Evolutionary conservation across 2,888 invertebrate species (phyloP), one percentile per base, ranked within the genome.

Genomic region (Lampropteryx suffumata): DNA sequence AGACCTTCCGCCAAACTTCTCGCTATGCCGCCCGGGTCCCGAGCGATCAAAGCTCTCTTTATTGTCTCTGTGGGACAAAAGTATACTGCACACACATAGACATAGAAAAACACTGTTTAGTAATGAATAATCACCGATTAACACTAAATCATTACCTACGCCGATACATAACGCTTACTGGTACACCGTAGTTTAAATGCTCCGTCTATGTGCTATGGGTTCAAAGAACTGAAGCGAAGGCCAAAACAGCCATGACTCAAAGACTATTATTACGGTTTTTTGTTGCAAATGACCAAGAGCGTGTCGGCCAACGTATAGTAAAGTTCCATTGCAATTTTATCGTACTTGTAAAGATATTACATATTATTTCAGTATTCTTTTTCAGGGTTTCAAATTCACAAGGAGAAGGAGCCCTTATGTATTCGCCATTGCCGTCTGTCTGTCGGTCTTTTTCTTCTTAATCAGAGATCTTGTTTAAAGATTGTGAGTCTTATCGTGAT

Each of bases 171-270:
- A 65, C 66, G 64, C 60, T 47, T 34, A 49, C 46, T 50, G 53
- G 50, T 64, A 21, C 27, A 8, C 5, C 14, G 8, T 32, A 14
- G 57, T 59, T 43, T 60, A 59, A 69, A 61, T 69, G 61, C 57
- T 48, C 52, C 35, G 52, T 54, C 56, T 53, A n/a, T n/a, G 46
- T 56, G 69, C 56, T 53, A 46, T 56, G 71, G 63, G 87, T 85
- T 84, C 85, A 86, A 84, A 73, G 84, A 84, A 82, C 84, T 71
- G 71, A 63, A 54, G 61, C 64, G 76, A 82, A 84, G 84, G 84
- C 79, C 82, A 76, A 53, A 68, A 55, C 63, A 62, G 62, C 73
- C 78, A 75, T 85, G 86, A 86, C 69, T 85, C 84, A 82, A 70
- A 59, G 58, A 63, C 73, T 71, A 78, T 82, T 79, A 81, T 73